Evolutionary conservation across 2,113 vertebrate genomes (phyloP), one percentile per base, ranked within the genome.

Genomic region (Rostratula benghalensis): DNA sequence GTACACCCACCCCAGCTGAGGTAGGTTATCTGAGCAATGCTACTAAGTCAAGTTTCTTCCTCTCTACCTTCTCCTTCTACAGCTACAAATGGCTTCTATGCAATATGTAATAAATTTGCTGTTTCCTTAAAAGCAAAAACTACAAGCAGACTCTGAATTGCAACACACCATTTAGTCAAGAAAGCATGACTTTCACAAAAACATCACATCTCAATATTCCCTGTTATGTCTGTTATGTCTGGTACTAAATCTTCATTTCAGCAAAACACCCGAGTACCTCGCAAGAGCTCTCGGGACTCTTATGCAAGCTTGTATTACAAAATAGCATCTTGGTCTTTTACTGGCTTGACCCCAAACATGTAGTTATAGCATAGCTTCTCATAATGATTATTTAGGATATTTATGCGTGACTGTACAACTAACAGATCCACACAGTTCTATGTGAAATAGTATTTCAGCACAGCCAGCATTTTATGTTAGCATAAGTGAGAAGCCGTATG

Each of bases 131-230:
- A 56, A 79, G 43, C 9, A 83, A 35, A 51, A 79, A 25, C 23
- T 25, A 45, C 21, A 50, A 60, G 14, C 24, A 83, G 75, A 3
- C 31, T 53, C 23, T 63, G 56, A 71, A 78, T 67, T 5, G 8
- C n/a, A 89, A 8, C 2, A 25, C 24, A 35, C 2, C 27, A 23
- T 11, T 35, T 35, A 8, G 4, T 20, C 73, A 59, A 69, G 39
- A 28, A 51, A 71, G 30, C 17, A 59, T 0, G 0, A n/a, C 20
- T 35, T 63, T n/a, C 1, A 3, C 27, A 70, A 53, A 39, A 61
- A 33, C 41, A 41, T 45, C 77, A 18, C 33, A 41, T 57, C 53
- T 90, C 35, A 4, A 8, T 6, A 11, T 35, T 11, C 16, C 13
- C 67, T 39, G 18, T 39, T 30, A 76, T 22, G n/a, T 69, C 67